Base-by-base conservation (phyloP, 1,140 invertebrate genomes). In the Apis dorsata region DNA sequence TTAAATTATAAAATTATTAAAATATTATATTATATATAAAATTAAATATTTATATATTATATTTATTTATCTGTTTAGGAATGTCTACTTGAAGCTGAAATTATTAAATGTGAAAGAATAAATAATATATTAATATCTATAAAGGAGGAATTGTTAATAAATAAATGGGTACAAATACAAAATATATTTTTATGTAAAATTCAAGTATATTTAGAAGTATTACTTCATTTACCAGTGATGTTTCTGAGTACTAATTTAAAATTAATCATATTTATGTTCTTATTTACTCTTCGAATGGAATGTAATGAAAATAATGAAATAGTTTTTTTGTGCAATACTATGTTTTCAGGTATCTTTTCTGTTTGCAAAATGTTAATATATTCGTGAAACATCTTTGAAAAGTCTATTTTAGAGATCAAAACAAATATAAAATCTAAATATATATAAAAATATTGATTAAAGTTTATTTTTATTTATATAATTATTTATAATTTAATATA, bases 271-370 rank as follows among this genome's bases (percentile, higher is more conserved):
- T 89, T 90, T 65, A 80, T 92, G 21, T 49, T 90, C 12, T 66
- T 92, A 19, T 92, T 88, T 73, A 84, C 86, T 28, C 85, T 92
- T 73, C 90, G 80, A 49, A 84, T 83, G 84, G 89, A 91, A 79
- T 89, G 83, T 63, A n/a, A 80, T 8, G 21, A 73, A 62, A 78
- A 82, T 82, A 68, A 77, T 72, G 69, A 81, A 49, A 78, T 91
- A 70, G 69, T 74, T 8, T n/a, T 79, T 2, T 85, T 88, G 62
- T 92, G 90, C 51, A 73, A 88, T 5, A 74, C 73, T 59, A 91
- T 91, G 24, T 87, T 91, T 63, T 85, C 85, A 83, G 90, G 92
- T 91, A 89, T 80, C 66, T 77, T 66, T 84, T 55, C 74, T 63
- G 55, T 57, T 79, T 44, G 5, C 34, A 44, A 4, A 44, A 44